These are phyloP conservation scores for Drosophila hamatofila DNA, from an alignment of 2,888 invertebrate species.

Conservation along the genomic window DNA sequence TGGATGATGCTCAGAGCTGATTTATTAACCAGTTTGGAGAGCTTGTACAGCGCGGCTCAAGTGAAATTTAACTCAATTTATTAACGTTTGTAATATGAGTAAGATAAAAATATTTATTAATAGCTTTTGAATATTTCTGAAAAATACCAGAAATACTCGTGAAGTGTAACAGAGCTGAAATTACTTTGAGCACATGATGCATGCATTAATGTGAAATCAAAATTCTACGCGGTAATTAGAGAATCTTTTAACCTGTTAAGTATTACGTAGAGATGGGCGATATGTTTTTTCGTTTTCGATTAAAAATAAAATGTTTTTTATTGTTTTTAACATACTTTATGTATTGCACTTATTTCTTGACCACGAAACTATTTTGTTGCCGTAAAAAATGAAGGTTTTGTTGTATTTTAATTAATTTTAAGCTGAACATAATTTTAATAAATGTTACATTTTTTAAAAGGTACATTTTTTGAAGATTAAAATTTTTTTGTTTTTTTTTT, in stretches of 20 bases:
- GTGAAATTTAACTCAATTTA: slow-evolving; percentile 1
- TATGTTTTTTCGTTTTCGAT: not conserved
- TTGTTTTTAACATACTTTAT: too few relatives aligned
- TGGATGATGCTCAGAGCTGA: slow-evolving; percentile 20
- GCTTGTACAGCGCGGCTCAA: slow-evolving; percentile 1
- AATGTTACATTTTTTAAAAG: too few relatives aligned
- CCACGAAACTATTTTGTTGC: too few relatives aligned
- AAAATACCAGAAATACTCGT: slow-evolving; percentile 2
- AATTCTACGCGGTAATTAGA: not conserved
- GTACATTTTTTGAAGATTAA: too few relatives aligned
- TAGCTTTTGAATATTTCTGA: not conserved
- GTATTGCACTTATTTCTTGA: too few relatives aligned
- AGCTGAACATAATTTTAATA: too few relatives aligned
- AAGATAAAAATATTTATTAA: too few relatives aligned
- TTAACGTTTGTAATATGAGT: not conserved
- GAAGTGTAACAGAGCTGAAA: not conserved
- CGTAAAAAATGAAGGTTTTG: too few relatives aligned
- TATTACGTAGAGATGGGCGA: not conserved
- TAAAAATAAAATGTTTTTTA: not conserved
- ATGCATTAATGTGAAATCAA: not conserved
- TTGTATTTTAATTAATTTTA: too few relatives aligned
- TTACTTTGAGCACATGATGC: not conserved
- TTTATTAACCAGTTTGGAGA: slow-evolving; percentile 17
- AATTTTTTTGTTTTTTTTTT: too few relatives aligned
- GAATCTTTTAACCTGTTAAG: not conserved